Evolutionary conservation across 1,140 invertebrate genomes (phyloP), one percentile per base, ranked within the genome.

Genomic region (Papilio dardanus): DNA sequence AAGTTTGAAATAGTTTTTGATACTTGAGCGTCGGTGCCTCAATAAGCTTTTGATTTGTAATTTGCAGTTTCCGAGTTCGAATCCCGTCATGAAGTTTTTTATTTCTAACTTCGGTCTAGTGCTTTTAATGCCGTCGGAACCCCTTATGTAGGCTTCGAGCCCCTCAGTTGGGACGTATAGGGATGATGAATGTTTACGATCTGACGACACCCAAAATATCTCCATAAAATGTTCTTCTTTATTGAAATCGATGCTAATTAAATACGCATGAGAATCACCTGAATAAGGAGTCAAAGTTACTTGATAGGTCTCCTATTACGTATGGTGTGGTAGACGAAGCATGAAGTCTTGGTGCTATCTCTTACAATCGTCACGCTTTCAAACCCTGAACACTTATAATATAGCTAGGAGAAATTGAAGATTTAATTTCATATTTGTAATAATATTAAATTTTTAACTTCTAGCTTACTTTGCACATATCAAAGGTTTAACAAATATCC

Each of bases 261-360:
- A n/a, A 54, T 54, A 54, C 50, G 1, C 50, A 54, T 62, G 54
- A 28, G 54, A 62, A 62, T 28, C 24, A 1, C 10, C 3, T 28
- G 10, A 50, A 21, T 19, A 50, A 30, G 54, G 10, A 30, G 24
- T 54, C 7, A 8, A 54, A n/a, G n/a, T 24, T 12, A 54, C 19
- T 46, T n/a, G 19, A 24, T 54, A 54, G 19, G 50, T 24, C 50
- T 21, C 50, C 21, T 54, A 62, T 62, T 62, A 62, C 54, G 24
- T 28, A 28, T 62, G 54, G 4, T 2, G 4, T 2, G 16, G 30
- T 12, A 0, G 24, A 30, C 24, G 24, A 62, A 62, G 54, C 54
- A 62, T 62, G 54, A 28, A 58, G 10, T 28, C 24, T 62, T 62
- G n/a, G n/a, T n/a, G 54, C 54, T 62, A 58, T 58, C 54, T 58